A percentile compares a stretch with the other conserved stretches of the same genome.
Evolutionary conservation across 2,888 invertebrate species (phyloP).

Genomic region (Eupeodes luniger): DNA sequence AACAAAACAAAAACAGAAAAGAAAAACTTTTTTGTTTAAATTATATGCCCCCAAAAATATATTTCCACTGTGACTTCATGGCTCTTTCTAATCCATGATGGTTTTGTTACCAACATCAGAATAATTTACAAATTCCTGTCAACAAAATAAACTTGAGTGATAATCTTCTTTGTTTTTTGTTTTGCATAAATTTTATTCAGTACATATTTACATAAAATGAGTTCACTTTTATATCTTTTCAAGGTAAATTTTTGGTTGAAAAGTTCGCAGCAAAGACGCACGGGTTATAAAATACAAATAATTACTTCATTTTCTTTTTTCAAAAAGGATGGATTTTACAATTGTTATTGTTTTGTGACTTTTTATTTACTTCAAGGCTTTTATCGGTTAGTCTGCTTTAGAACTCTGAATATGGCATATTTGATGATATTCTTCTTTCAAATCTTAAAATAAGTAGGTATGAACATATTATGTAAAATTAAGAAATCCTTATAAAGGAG

Average conservation of each 20-base stretch:
- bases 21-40: neutral
- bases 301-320: neutral
- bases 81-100: constrained; percentile 5
- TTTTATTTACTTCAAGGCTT: neutral
- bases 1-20: neutral
- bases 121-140: constrained; percentile 6
- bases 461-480: neutral
- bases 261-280: neutral
- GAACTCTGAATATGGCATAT: neutral
- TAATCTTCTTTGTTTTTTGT: constrained; percentile 27
- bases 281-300: constrained; percentile 2
- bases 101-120: neutral
- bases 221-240: neutral
- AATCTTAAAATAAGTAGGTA: neutral
- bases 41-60: neutral
- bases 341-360: neutral
- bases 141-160: constrained; percentile 12
- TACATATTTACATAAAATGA: constrained; percentile 19
- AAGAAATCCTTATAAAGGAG: neutral
- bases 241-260: neutral
- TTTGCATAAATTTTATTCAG: constrained; percentile 18
- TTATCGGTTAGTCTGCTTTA: neutral
- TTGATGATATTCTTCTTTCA: neutral
- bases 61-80: neutral
- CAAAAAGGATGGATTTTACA: no score